Base-by-base conservation (phyloP, 2,113 vertebrate species). In the Nesogale talazaci region DNA sequence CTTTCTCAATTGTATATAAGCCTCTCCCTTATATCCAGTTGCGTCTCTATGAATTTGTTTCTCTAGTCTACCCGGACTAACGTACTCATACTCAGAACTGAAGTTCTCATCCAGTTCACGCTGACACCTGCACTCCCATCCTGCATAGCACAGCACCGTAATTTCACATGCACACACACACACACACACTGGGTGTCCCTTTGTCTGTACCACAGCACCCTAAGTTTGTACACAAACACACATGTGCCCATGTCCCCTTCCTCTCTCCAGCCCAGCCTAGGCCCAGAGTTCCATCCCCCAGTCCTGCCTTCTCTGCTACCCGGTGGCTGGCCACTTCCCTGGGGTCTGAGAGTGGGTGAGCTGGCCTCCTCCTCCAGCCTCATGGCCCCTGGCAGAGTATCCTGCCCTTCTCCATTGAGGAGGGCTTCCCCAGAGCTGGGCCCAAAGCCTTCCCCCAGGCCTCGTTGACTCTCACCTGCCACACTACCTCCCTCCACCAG, bases 191-290 rank as follows among this genome's bases (percentile, higher is more conserved):
- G 22, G 1, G n/a, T n/a, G 63, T n/a, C n/a, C n/a, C n/a, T 29
- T 9, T 23, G 4, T 25, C 61, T 63, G 22, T 63, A 63, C 22
- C 63, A 65, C 63, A 67, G 65, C 65, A 65, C 65, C 65, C 19
- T 34, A 4, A 36, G n/a, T 72, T 19, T 72, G 19, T 17, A 36
- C n/a, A 36, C 65, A 67, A 31, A 27, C 74, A 10, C 19, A 3
- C 75, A 20, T 5, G 4, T 31, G 1, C 38, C 12, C 59, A 4
- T 4, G 15, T n/a, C n/a, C n/a, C 19, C 25, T 0, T 14, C 8
- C 2, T n/a, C 89, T 15, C 3, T 63, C 27, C 7, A 9, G 61
- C 34, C 46, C 25, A 12, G 14, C 46, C 6, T 0, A 11, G 20
- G 38, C 14, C 89, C 82, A 6, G 19, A 3, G 4, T 23, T 36